Base-by-base conservation (phyloP, 1,140 invertebrate genomes). In the Zaprionus africanus region DNA sequence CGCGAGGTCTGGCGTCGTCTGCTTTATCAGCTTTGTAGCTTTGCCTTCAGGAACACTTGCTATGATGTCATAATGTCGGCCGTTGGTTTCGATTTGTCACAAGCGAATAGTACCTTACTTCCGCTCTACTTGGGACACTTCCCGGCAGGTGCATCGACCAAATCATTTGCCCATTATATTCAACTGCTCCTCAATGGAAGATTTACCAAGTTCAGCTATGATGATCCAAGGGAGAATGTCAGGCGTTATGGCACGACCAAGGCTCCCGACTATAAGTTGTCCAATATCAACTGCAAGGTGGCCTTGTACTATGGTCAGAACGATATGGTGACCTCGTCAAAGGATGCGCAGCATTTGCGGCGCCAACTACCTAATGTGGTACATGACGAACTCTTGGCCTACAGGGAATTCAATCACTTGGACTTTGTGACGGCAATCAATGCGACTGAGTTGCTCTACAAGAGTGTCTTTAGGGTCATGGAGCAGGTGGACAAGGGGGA, bases 361-460 rank as follows among this genome's bases (percentile, higher is more conserved):
- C 72, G 79, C 0, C 66, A 78, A 19, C 74, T 95, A 7, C 80
- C 81, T 0, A 94, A 94, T 72, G 78, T 91, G 1, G 80, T 94
- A 0, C 92, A 91, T 5, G 87, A 92, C 36, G 92, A 92, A 13
- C 77, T 92, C 38, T 75, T 94, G 1, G 70, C 84, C 0, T 75
- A 87, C 34, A 36, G 85, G 15, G 56, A 78, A 19, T 95, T 94
- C 46, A 94, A 93, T 79, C 94, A 95, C 68, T 17, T 95, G 3
- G 94, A 95, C 73, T 95, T 94, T 71, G 41, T 94, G 43, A 92
- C 86, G 75, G 94, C 91, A 0, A 94, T 92, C 5, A 93, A 94
- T 78, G 87, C 91, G 0, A 92, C 91, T n/a, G 80, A 53, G 4
- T 49, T 93, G 28, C 76, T 94, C 31, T 93, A 93, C 61, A 80